These are phyloP conservation scores for Neodiprion pinetum DNA, from an alignment of 1,140 invertebrate genomes.

Conservation along the genomic window DNA sequence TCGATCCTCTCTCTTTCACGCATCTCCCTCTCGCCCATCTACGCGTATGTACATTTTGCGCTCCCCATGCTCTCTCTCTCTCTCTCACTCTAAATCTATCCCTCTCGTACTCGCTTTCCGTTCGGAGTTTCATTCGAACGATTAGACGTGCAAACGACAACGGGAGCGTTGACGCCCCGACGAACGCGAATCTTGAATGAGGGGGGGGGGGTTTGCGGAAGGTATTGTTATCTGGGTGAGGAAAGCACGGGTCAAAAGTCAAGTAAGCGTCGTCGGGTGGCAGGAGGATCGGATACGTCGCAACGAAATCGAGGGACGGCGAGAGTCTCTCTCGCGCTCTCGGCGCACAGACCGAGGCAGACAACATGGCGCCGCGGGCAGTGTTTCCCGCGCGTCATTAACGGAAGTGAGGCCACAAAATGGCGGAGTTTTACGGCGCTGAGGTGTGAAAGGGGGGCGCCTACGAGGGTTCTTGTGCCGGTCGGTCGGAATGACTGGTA, in stretches of 20 bases:
- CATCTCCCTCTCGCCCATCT: background rate
- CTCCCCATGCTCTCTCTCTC: background rate
- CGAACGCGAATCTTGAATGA: conserved; percentile 22
- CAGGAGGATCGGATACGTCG: background rate
- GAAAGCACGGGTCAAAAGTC: conserved; percentile 33
- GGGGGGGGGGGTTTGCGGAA: conserved; percentile 25
- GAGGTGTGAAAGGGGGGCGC: conserved; percentile 54
- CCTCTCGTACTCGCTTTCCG: conserved; percentile 15
- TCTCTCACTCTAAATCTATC: conserved; percentile 6
- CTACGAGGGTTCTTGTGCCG: conserved; percentile 22
- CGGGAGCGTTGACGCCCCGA: background rate
- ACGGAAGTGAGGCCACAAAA: conserved; percentile 58
- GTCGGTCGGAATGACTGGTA: conserved; percentile 9
- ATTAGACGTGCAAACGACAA: background rate
- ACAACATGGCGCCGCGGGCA: conserved; percentile 61
- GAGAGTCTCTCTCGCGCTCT: conserved; percentile 32
- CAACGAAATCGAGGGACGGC: conserved; percentile 12
- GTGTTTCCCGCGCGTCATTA: conserved; percentile 57
- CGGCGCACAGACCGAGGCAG: conserved; percentile 48
- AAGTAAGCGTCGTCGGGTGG: conserved; percentile 42
- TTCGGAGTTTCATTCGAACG: background rate
- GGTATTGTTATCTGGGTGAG: conserved; percentile 1
- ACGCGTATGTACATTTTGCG: no score
- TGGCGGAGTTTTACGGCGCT: conserved; percentile 51
- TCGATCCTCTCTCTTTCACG: no score